Conservation (phyloP, 1,140 invertebrate species). For the Eurosta solidaginis region DNA sequence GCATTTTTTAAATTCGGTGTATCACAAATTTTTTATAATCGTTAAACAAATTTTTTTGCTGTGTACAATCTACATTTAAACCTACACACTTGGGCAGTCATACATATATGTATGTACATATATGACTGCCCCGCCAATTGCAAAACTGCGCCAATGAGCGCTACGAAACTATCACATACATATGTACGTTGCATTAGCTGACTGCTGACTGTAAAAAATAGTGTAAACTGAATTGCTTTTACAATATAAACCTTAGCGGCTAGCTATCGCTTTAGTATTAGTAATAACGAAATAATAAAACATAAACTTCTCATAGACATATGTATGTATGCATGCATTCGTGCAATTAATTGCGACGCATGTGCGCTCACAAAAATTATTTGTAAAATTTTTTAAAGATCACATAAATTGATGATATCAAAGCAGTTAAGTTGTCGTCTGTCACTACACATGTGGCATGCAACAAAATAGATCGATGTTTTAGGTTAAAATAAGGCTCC, state of each 20-base stretch:
- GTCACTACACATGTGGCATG: no score
- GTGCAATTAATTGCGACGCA: neutral
- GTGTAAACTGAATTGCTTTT: no score
- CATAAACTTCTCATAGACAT: neutral
- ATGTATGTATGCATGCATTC: neutral
- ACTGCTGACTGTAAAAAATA: neutral
- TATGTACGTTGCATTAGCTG: no score
- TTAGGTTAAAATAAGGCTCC: no score
- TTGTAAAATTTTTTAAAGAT: slow-evolving; percentile 6
- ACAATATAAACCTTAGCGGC: no score
- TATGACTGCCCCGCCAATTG: neutral
- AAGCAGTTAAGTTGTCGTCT: neutral
- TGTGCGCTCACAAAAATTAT: neutral
- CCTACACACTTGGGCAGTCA: no score
- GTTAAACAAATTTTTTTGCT: no score
- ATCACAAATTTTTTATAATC: no score
- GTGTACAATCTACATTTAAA: no score
- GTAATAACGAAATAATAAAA: no score
- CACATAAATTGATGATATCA: neutral
- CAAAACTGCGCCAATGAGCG: neutral
- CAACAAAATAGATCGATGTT: neutral
- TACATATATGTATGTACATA: neutral
- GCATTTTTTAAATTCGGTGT: no score
- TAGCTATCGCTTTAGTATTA: no score
- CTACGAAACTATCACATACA: slow-evolving; percentile 1